Evolutionary conservation across 2,113 vertebrate species (phyloP).

Genomic region (Ondatra zibethicus): DNA sequence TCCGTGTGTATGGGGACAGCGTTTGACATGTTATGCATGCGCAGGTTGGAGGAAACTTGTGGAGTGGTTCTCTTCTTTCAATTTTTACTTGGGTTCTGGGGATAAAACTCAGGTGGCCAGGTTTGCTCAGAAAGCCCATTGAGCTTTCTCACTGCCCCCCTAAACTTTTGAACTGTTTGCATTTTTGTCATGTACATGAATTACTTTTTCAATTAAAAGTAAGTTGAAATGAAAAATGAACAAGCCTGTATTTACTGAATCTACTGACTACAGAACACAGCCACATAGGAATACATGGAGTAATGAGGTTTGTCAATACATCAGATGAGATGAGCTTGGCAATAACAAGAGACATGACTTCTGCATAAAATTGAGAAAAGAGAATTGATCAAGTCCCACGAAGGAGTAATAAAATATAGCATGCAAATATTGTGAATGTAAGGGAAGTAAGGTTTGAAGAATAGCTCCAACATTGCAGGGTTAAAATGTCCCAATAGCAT

Average conservation of each 20-base stretch:
- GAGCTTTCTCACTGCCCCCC: neutral
- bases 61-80: neutral
- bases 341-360: conserved; percentile 15
- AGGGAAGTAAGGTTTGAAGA: neutral
- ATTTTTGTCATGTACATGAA: conserved; percentile 21
- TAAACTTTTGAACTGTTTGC: conserved; percentile 13
- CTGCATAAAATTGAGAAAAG: conserved; percentile 34
- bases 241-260: neutral
- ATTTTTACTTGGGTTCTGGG: too few species aligned
- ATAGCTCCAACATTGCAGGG: neutral
- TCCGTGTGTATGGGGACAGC: too few species aligned
- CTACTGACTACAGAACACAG: neutral
- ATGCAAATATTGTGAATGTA: neutral
- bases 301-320: neutral
- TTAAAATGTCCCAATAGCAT: neutral
- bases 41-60: neutral
- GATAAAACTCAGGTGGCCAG: too few species aligned
- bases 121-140: neutral
- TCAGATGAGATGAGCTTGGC: neutral
- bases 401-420: neutral
- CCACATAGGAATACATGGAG: neutral
- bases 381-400: neutral
- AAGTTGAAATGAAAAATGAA: conserved; percentile 46
- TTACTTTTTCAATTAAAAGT: conserved; percentile 34
- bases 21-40: neutral